phyloP scores from a whole-genome alignment of 2,113 vertebrate genomes.

The Miniopterus natalensis region DNA sequence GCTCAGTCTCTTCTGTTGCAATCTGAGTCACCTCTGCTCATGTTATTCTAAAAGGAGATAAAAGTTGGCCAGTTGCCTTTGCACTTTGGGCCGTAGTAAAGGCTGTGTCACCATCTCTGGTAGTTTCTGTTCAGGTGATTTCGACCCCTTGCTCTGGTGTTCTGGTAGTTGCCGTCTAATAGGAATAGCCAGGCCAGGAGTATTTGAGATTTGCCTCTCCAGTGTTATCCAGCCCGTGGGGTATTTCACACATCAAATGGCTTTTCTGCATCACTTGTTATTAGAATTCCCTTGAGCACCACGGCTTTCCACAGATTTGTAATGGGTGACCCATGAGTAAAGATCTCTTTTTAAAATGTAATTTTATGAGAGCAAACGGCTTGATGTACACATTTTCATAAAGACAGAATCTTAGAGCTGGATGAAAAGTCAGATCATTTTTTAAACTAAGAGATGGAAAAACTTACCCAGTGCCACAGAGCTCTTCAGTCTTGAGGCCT shows the following conservation, averaged over 20 bases:
- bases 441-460: slow-evolving; percentile 10
- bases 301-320: not conserved
- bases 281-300: slow-evolving; percentile 15
- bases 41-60: not conserved
- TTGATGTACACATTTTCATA: slow-evolving; percentile 14
- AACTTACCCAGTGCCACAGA: not conserved
- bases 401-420: not conserved
- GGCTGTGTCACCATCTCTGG: not conserved
- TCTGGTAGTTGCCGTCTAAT: not conserved
- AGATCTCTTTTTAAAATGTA: slow-evolving; percentile 46
- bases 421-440: not conserved
- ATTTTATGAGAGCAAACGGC: slow-evolving; percentile 34
- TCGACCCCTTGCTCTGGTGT: not conserved
- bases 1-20: not conserved
- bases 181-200: not conserved
- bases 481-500: not conserved
- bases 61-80: not conserved
- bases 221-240: not conserved
- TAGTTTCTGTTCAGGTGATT: not conserved
- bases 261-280: slow-evolving; percentile 1
- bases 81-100: not conserved
- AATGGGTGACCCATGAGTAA: not conserved
- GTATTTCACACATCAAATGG: not conserved
- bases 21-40: not conserved
- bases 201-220: not conserved